Percentiles rank a stretch among this genome's conserved stretches.
Conservation (phyloP, 2,113 vertebrate genomes). For the Chamaetylas fuelleborni region DNA sequence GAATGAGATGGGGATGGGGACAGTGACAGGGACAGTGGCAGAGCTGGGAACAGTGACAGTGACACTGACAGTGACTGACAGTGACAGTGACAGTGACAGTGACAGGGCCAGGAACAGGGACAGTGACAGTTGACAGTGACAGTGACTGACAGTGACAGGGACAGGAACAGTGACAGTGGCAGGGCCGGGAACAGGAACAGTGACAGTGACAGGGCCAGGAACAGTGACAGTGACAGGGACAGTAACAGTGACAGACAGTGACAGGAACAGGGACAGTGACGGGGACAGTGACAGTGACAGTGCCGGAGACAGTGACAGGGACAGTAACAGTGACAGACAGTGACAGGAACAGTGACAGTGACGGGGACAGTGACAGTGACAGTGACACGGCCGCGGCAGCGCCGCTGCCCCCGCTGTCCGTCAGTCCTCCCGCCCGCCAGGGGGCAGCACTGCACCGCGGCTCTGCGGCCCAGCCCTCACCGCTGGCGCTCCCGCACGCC, state of each 20-base stretch:
- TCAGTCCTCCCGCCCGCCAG: background rate
- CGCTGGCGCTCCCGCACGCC: no score
- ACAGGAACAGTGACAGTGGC: no score
- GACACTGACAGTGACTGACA: background rate
- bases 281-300: no score
- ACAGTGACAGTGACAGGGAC: no score
- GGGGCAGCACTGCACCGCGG: background rate
- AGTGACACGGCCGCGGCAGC: background rate
- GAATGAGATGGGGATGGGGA: no score
- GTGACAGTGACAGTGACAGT: no score
- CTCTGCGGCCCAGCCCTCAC: background rate
- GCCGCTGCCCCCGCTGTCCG: background rate
- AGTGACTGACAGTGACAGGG: background rate
- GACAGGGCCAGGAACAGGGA: background rate
- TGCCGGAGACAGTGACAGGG: fast-evolving
- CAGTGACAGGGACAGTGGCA: background rate
- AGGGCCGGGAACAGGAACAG: no score
- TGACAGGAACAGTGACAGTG: no score
- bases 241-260: background rate
- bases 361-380: background rate
- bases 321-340: no score
- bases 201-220: fast-evolving
- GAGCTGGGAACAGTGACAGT: fast-evolving
- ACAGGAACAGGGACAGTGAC: no score
- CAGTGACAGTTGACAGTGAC: no score